These are phyloP conservation scores for Microcaecilia unicolor DNA, from an alignment of 2,797 vertebrate species.

Conservation along the genomic window DNA sequence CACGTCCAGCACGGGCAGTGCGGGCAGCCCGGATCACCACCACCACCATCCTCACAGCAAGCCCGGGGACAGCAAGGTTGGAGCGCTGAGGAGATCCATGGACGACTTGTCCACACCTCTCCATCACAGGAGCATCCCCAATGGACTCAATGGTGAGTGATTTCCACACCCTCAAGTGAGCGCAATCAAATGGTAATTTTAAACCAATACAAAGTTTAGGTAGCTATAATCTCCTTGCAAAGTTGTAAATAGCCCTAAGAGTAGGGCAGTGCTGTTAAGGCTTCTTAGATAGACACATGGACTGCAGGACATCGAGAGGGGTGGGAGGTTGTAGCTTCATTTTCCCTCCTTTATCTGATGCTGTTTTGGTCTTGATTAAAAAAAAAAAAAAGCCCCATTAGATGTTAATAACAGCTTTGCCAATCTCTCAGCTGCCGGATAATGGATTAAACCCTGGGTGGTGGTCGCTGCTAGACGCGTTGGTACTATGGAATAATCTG, in stretches of 20 bases:
- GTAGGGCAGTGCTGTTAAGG: too few species aligned
- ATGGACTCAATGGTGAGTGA: slow-evolving; percentile 85
- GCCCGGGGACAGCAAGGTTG: slow-evolving; percentile 59
- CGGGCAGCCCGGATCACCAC: slow-evolving; percentile 79
- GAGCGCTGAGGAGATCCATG: slow-evolving; percentile 72
- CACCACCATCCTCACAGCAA: slow-evolving; percentile 74
- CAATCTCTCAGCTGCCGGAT: background rate
- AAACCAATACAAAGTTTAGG: too few species aligned
- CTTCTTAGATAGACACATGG: too few species aligned
- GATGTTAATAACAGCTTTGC: background rate
- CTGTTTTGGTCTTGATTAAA: background rate
- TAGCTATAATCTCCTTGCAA: too few species aligned
- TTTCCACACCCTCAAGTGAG: too few species aligned
- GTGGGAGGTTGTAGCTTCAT: too few species aligned
- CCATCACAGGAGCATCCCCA: slow-evolving; percentile 87
- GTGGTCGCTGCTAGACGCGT: background rate
- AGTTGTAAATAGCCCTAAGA: too few species aligned
- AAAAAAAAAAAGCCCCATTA: background rate
- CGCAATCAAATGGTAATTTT: too few species aligned
- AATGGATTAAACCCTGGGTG: too few species aligned
- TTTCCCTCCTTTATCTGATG: background rate
- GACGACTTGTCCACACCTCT: slow-evolving; percentile 79
- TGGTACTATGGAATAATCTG: background rate
- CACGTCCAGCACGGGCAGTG: slow-evolving; percentile 85
- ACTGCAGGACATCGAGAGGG: too few species aligned